Base-by-base conservation (phyloP, 2,888 invertebrate species). In the Drosophila vallismaia region DNA sequence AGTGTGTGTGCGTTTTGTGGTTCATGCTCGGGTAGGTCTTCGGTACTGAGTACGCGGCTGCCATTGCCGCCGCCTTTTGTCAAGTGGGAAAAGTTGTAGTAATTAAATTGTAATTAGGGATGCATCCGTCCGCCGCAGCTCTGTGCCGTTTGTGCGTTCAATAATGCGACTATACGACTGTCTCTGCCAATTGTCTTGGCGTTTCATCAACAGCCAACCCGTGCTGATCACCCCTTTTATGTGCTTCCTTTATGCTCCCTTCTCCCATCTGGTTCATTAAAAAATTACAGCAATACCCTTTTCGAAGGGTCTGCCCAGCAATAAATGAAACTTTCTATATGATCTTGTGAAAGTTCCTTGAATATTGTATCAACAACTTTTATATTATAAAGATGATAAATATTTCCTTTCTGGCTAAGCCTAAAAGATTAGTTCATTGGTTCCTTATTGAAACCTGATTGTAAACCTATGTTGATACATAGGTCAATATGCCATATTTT, bases 41-140 rank as follows among this genome's bases (percentile, higher is more conserved):
- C 66, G 63, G 45, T n/a, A n/a, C 36, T 36, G 36, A 12, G 36
- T 36, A 59, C 49, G 74, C 72, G 71, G 74, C 86, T 76, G 79
- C 84, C 86, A 86, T 82, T 67, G 81, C 78, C 66, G 69, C 70
- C 67, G 87, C 72, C 88, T 86, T 82, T 88, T 88, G 88, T 86
- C 75, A 88, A 88, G 86, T 86, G 89, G 89, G 88, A 88, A 88
- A 90, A 88, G 81, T 88, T 85, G 77, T 70, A 82, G 92, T 91
- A 91, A 91, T 91, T 91, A 91, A 91, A 91, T 91, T 89, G 91
- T 89, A 91, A 91, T 91, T 91, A 91, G 89, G 90, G 91, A 90
- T 89, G 90, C 91, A 91, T 88, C 82, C 88, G 80, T 88, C 82
- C 88, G 80, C 76, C 72, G 69, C 49, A 72, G 12, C 50, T 60